Evolutionary conservation across 2,113 vertebrate genomes (phyloP), one percentile per base, ranked within the genome.

Genomic region (Laterallus jamaicensis): DNA sequence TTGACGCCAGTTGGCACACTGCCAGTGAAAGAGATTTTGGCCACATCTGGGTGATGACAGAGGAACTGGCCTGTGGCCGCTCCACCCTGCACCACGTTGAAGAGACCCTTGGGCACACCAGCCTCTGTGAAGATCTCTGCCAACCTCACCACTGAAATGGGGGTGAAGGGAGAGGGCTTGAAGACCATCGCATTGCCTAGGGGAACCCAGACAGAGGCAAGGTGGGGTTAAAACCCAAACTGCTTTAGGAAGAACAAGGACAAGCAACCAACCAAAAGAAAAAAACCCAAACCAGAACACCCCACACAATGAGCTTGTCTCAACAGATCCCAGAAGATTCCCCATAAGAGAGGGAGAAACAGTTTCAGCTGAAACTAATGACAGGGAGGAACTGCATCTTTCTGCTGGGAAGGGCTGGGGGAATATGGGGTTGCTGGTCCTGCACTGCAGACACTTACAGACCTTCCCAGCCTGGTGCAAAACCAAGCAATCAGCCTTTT

Each of bases 1-100:
- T 99, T 99, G 66, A 98, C 96, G 78, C 99, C 99, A 7, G 99
- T 99, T 31, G 99, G 98, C 49, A 99, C 99, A 2, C 99, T 99
- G 64, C 99, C 99, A 3, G 99, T 99, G 88, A 99, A 99, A 58
- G 99, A 99, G 70, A 99, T 97, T 95, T 99, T 99, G 79, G 99
- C 99, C 67, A 99, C 99, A n/a, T 97, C 97, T 0, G 95, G 98
- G 93, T 99, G 99, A 47, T 98, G 98, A 91, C 99, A 99, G 66
- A 99, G 98, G 64, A 99, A 88, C 44, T 98, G 98, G 86, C 99
- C 99, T 0, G 99, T 99, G 94, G 99, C 98, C 1, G 97, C 99
- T 54, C 98, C 99, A 4, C 99, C 99, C 63, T 99, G 99, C 32
- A 99, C 99, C 97, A 99, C 99, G 0, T 98, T 99, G 97, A 99